Conservation (phyloP, 1,140 invertebrate genomes). For the Brachionus angularis region DNA sequence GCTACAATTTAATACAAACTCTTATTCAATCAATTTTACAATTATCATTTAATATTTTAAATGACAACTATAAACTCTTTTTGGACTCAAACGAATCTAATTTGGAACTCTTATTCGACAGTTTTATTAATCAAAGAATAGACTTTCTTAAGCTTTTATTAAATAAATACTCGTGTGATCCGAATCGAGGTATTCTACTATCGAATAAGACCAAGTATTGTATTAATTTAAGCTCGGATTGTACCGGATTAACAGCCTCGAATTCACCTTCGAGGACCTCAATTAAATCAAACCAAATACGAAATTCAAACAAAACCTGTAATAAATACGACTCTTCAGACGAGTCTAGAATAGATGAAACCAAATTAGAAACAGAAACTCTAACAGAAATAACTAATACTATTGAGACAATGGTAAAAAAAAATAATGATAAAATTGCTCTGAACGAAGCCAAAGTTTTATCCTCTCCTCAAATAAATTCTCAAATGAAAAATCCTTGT, state of each 20-base stretch:
- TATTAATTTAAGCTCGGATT: background rate
- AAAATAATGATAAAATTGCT: too few species aligned
- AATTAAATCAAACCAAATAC: background rate
- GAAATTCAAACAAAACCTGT: background rate
- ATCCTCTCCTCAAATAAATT: background rate
- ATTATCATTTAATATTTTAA: background rate
- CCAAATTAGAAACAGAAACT: background rate
- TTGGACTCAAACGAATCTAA: background rate
- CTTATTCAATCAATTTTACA: background rate
- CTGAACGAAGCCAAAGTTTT: too few species aligned
- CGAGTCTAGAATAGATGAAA: background rate
- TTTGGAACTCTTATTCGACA: background rate
- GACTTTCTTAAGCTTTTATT: background rate
- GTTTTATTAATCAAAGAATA: background rate
- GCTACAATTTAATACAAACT: conserved; percentile 35
- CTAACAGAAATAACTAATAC: background rate
- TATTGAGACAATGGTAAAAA: conserved; percentile 14
- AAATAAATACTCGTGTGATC: conserved; percentile 9
- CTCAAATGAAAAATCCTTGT: background rate
- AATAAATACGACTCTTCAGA: too few species aligned
- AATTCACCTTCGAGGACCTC: too few species aligned
- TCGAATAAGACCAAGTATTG: conserved; percentile 21
- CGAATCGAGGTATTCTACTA: background rate
- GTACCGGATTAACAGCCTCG: too few species aligned
- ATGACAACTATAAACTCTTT: background rate